phyloP scores from a whole-genome alignment of 35 echinoderm and acorn worm species.

The Stichopus chloronotus region DNA sequence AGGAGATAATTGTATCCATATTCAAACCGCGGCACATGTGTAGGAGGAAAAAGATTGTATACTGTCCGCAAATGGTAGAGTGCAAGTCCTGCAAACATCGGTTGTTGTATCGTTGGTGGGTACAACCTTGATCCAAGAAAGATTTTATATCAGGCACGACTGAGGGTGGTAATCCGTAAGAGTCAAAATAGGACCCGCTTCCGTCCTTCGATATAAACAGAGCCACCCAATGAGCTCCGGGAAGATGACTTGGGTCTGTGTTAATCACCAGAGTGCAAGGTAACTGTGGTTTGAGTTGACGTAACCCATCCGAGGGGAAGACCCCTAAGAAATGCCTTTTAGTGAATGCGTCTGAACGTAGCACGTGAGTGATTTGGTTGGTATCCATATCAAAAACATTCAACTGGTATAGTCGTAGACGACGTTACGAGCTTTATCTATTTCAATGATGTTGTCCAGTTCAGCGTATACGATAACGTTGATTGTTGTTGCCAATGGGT shows the following conservation, averaged over 20 bases:
- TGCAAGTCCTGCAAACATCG: neutral
- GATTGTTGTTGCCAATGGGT: conserved; percentile 21
- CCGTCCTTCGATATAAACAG: neutral
- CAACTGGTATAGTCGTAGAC: conserved; percentile 62
- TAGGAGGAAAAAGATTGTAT: conserved; percentile 16
- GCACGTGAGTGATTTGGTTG: neutral
- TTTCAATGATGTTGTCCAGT: conserved; percentile 73
- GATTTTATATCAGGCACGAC: neutral
- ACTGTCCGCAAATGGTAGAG: conserved; percentile 32
- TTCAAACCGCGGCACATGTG: conserved; percentile 14
- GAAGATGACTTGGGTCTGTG: conserved; percentile 17
- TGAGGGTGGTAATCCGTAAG: conserved; percentile 22
- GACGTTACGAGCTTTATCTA: conserved; percentile 60
- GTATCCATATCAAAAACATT: neutral
- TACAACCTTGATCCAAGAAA: neutral
- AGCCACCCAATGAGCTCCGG: conserved; percentile 39
- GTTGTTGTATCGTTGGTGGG: neutral
- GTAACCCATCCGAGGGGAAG: neutral
- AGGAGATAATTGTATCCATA: neutral
- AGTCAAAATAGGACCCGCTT: conserved; percentile 5
- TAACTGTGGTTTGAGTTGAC: neutral
- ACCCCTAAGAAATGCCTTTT: neutral
- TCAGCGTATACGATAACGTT: conserved; percentile 74
- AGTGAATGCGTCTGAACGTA: neutral
- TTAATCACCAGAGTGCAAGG: conserved; percentile 26